Base-by-base conservation (phyloP, 1,140 invertebrate species). In the Maconellicoccus hirsutus region DNA sequence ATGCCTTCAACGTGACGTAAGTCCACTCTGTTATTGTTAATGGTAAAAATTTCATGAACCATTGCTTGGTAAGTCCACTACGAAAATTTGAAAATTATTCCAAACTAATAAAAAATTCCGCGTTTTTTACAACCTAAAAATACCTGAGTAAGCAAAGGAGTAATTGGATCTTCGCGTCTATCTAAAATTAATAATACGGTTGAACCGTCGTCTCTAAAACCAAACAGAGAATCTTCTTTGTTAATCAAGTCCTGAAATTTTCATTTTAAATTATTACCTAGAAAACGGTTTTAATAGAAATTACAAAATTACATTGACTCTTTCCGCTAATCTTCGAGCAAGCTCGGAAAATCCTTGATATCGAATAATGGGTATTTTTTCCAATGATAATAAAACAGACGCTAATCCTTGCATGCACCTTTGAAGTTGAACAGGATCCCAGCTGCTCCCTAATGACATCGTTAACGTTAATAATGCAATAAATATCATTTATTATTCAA, bases 21-120 rank as follows among this genome's bases (percentile, higher is more conserved):
- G 79, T 90, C 93, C 2, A 99, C 94, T 73, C 95, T 84, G 81
- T 98, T 98, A 77, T 98, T 99, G 74, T 88, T 89, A 74, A 99
- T 97, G 0, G 88, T 90, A 25, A 99, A 80, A 61, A 99, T 80
- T 82, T 99, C 96, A 81, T 99, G 97, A 1, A 99, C 94, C 97
- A 99, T 99, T 8, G 96, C 96, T 81, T 99, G 96, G 81, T 99
- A 99, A 0, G 96, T 99, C 98, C 98, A 99, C 85, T 95, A 78
- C 21, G 79, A 79, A 25, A 72, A 74, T 1, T 69, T 21, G 19
- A 61, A 52, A 70, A 26, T 72, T 23, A 66, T 66, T 66, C 3
- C 22, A 3, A 66, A 66, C 25, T 6, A 10, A 39, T 27, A 27
- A 59, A 2, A 27, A 16, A 12, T 10, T 3, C 4, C 1, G 4